A percentile compares a stretch with the other conserved stretches of the same genome.
These are phyloP conservation scores for Delphinapterus leucas DNA, from an alignment of 2,113 vertebrate genomes.

Conservation along the genomic window DNA sequence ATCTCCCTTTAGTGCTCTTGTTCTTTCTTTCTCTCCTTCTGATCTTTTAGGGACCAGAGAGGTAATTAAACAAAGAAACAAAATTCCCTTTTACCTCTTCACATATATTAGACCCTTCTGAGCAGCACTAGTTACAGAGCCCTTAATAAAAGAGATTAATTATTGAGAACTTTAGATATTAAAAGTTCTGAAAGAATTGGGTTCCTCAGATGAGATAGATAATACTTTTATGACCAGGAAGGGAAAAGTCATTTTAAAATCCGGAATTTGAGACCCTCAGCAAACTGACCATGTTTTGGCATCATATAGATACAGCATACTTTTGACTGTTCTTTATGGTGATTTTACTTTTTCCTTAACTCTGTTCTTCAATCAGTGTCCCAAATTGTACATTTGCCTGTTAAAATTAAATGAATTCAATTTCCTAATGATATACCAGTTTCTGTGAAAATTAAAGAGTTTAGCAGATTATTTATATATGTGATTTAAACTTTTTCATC, in stretches of 20 bases:
- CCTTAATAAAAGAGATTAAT: conserved; percentile 18
- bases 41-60: neutral
- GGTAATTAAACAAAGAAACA: neutral
- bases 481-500: neutral
- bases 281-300: neutral
- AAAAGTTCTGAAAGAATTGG: neutral
- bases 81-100: conserved; percentile 9
- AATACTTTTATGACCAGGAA: conserved; percentile 5
- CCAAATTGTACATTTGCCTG: neutral
- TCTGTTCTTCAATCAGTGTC: neutral
- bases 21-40: neutral
- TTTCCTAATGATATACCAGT: neutral
- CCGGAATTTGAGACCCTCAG: neutral
- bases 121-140: neutral
- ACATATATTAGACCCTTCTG: neutral
- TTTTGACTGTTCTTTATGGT: neutral
- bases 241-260: neutral
- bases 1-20: neutral
- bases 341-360: conserved; percentile 25
- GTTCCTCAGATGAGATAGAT: neutral
- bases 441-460: neutral
- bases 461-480: neutral
- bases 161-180: conserved; percentile 23
- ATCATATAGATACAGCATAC: neutral
- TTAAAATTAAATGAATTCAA: conserved; percentile 14